A percentile compares a stretch with the other conserved stretches of the same genome.
Evolutionary conservation across 1,140 invertebrate genomes (phyloP).

Genomic region (Nixonia krombeini): DNA sequence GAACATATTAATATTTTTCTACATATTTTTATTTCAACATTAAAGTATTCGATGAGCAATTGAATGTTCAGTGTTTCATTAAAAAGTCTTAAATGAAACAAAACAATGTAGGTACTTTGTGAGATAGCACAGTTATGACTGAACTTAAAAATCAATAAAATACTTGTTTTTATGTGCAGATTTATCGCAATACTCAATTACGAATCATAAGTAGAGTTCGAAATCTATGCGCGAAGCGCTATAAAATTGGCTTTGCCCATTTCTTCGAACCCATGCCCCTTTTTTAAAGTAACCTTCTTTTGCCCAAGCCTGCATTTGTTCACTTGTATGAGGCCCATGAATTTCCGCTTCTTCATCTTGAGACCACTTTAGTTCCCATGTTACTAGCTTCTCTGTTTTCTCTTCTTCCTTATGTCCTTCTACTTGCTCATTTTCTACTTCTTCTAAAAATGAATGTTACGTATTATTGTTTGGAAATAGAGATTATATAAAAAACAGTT

Average conservation of each 20-base stretch:
- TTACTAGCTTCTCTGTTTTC: conserved; percentile 72
- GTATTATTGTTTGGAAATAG: conserved; percentile 1
- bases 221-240: conserved; percentile 93
- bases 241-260: conserved; percentile 86
- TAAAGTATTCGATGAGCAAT: too few relatives aligned
- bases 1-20: too few relatives aligned
- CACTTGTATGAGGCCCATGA: conserved; percentile 86
- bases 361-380: conserved; percentile 94
- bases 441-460: conserved; percentile 10
- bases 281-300: conserved; percentile 88
- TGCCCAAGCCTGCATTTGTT: conserved; percentile 91
- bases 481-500: background rate
- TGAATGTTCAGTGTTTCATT: too few relatives aligned
- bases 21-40: too few relatives aligned
- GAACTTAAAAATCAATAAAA: too few relatives aligned
- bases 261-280: conserved; percentile 88
- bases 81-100: too few relatives aligned
- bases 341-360: conserved; percentile 82
- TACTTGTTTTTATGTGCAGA: background rate
- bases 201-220: conserved; percentile 82
- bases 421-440: conserved; percentile 15
- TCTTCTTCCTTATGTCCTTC: conserved; percentile 50
- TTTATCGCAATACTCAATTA: too few relatives aligned
- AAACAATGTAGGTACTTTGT: too few relatives aligned
- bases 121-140: too few relatives aligned